These are phyloP conservation scores for Corythornis vintsioides DNA, from an alignment of 2,113 vertebrate species.

Conservation along the genomic window DNA sequence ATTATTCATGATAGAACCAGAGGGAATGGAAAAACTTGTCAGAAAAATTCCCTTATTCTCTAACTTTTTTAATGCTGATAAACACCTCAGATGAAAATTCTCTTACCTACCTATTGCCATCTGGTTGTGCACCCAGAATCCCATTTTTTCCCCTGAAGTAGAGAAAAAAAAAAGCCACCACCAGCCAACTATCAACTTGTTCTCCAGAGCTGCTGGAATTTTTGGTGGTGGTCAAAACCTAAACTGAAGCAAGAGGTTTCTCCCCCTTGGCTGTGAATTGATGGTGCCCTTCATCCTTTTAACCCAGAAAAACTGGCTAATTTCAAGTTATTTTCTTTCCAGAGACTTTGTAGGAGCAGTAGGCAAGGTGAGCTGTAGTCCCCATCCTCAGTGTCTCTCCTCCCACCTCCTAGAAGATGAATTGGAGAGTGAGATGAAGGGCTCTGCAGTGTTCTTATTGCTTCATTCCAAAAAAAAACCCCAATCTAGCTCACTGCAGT, in stretches of 20 bases:
- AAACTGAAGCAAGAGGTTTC: neutral
- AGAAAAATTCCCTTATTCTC: neutral
- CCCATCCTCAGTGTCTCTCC: neutral
- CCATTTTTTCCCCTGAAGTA: neutral
- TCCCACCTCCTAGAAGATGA: neutral
- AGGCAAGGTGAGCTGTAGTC: neutral
- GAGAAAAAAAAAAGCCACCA: neutral
- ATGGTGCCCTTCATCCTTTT: neutral
- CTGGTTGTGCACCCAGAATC: neutral
- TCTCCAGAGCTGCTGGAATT: neutral
- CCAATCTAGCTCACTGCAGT: neutral
- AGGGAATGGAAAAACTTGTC: neutral
- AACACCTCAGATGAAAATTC: neutral
- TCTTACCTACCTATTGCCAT: neutral
- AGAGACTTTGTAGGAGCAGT: neutral
- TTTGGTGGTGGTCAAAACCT: neutral
- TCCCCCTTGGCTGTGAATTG: neutral
- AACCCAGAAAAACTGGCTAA: neutral
- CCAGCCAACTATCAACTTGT: neutral
- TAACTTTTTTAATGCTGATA: neutral
- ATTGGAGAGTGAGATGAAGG: neutral
- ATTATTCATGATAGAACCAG: too few relatives aligned
- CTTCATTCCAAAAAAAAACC: neutral
- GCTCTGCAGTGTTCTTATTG: constrained; percentile 1
- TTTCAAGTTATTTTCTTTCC: neutral